Evolutionary conservation across 2,888 invertebrate species (phyloP).

Genomic region (Agrochola litura): DNA sequence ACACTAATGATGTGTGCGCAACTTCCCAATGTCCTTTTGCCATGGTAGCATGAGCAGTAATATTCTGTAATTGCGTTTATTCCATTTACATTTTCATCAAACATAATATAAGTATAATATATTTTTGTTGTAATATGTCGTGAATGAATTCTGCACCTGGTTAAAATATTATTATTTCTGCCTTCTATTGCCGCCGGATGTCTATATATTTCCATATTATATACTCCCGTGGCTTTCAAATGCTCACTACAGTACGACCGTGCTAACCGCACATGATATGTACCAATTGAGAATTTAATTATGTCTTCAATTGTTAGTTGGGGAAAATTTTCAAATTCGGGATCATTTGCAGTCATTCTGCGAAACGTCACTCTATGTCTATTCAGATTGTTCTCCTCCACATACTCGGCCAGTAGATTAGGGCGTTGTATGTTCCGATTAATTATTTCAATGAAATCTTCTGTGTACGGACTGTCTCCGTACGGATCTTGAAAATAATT

Average conservation of each 20-base stretch:
- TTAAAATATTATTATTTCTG: conserved; percentile 4
- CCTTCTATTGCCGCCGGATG: neutral
- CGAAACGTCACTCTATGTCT: conserved; percentile 35
- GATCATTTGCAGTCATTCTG: conserved; percentile 11
- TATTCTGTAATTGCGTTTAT: neutral
- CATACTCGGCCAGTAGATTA: conserved; percentile 26
- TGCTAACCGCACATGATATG: conserved; percentile 42
- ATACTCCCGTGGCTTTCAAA: conserved; percentile 24
- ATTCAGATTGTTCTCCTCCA: conserved; percentile 3
- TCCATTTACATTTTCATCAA: neutral
- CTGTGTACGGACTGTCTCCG: neutral
- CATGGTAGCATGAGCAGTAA: neutral
- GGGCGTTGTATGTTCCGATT: neutral
- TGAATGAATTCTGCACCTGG: too few relatives aligned
- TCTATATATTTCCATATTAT: conserved; percentile 1
- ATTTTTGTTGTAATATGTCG: too few relatives aligned
- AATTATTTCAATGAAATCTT: neutral
- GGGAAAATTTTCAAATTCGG: too few relatives aligned
- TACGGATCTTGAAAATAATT: neutral
- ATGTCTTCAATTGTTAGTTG: conserved; percentile 31
- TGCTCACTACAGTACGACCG: conserved; percentile 35
- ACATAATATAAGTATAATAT: neutral
- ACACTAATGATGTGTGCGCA: neutral
- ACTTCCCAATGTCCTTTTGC: conserved; percentile 1
- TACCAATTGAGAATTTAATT: conserved; percentile 33